Evolutionary conservation across 2,888 invertebrate species (phyloP).

Genomic region (Dermolepida albohirtum): DNA sequence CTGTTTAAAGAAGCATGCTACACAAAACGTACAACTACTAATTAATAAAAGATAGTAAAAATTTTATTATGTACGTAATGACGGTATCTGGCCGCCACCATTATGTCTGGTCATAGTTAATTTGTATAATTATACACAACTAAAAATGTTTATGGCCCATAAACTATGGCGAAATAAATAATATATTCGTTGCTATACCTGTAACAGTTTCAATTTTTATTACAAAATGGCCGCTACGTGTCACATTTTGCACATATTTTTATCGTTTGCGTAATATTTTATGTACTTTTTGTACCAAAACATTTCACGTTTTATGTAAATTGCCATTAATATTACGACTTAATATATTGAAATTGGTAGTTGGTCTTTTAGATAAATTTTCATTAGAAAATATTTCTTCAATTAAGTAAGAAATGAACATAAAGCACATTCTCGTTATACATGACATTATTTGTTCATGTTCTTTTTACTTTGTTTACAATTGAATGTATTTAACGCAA

Average conservation of each 20-base stretch:
- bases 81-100: slow-evolving; percentile 45
- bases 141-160: slow-evolving; percentile 61
- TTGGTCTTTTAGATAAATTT: too few relatives aligned
- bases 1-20: too few relatives aligned
- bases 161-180: slow-evolving; percentile 62
- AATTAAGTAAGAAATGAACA: too few relatives aligned
- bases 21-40: slow-evolving; percentile 56
- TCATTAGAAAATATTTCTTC: background rate
- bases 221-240: slow-evolving; percentile 57
- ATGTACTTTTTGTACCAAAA: slow-evolving; percentile 21
- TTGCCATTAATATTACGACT: slow-evolving; percentile 6
- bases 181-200: slow-evolving; percentile 57
- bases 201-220: slow-evolving; percentile 57
- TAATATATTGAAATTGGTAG: too few relatives aligned
- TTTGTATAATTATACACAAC: slow-evolving; percentile 63
- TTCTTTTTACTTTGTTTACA: too few relatives aligned
- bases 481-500: too few relatives aligned
- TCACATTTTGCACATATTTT: slow-evolving; percentile 52
- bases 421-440: too few relatives aligned
- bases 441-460: too few relatives aligned
- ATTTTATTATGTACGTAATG: slow-evolving; percentile 52
- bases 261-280: slow-evolving; percentile 35
- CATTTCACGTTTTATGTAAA: slow-evolving; percentile 34
- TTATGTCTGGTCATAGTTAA: slow-evolving; percentile 55
- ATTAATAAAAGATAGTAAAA: slow-evolving; percentile 51